phyloP scores from a whole-genome alignment of 2,797 vertebrate species.

The Tokudaia tokunoshimensis region DNA sequence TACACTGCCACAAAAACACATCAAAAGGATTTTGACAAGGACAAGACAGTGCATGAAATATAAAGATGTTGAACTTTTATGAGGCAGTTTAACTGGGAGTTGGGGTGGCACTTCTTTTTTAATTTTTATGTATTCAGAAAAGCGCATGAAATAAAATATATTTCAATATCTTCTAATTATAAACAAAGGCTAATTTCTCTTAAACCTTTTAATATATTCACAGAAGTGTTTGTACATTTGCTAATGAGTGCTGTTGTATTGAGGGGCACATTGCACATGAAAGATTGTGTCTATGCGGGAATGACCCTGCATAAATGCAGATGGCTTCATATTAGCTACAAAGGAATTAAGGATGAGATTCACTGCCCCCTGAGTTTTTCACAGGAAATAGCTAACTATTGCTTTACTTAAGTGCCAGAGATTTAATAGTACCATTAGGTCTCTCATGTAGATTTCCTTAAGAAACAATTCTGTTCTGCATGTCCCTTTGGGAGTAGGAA shows the following conservation, averaged over 20 bases:
- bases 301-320: slow-evolving; percentile 75
- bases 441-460: slow-evolving; percentile 44
- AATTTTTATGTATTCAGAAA: slow-evolving; percentile 67
- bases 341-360: slow-evolving; percentile 31
- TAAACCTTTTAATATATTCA: slow-evolving; percentile 79
- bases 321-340: slow-evolving; percentile 9
- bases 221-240: slow-evolving; percentile 72
- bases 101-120: neutral
- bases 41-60: slow-evolving; percentile 15
- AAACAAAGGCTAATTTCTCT: slow-evolving; percentile 76
- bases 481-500: neutral
- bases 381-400: slow-evolving; percentile 42
- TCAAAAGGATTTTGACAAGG: slow-evolving; percentile 42
- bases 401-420: slow-evolving; percentile 38
- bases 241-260: slow-evolving; percentile 73
- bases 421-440: slow-evolving; percentile 3
- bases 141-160: slow-evolving; percentile 79
- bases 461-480: neutral
- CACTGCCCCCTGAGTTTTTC: slow-evolving; percentile 35
- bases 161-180: slow-evolving; percentile 81
- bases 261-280: slow-evolving; percentile 63
- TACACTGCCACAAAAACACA: neutral
- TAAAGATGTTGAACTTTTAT: slow-evolving; percentile 30
- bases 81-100: neutral
- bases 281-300: slow-evolving; percentile 58